These are phyloP conservation scores for Tetranychus truncatus DNA, from an alignment of 2,888 invertebrate species.

Conservation along the genomic window DNA sequence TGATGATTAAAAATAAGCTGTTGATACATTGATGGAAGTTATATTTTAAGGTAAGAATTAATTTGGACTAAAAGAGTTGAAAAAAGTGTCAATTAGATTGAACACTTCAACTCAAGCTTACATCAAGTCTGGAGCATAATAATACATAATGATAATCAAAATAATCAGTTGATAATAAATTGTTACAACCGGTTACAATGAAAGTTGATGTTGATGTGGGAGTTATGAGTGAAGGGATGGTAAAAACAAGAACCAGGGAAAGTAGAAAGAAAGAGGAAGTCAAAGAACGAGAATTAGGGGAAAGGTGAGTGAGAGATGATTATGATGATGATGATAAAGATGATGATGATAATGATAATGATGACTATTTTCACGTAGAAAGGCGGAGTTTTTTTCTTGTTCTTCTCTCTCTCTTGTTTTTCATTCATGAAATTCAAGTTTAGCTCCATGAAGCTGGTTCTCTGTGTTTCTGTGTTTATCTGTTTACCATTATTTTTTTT, in stretches of 20 bases:
- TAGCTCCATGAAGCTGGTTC: background rate
- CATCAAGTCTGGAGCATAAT: too few species aligned
- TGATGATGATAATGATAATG: background rate
- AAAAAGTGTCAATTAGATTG: too few species aligned
- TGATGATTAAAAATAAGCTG: too few species aligned
- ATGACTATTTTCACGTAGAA: background rate
- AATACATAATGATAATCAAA: background rate
- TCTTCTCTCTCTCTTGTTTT: background rate
- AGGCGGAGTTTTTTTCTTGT: background rate
- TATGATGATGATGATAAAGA: background rate
- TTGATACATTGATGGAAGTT: too few species aligned
- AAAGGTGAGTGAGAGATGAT: slow-evolving; percentile 11
- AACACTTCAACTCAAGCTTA: too few species aligned
- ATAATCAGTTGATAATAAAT: background rate
- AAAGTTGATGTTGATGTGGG: background rate
- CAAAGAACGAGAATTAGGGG: slow-evolving; percentile 4
- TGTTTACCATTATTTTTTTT: background rate
- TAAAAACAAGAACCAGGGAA: background rate
- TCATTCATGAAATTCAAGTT: background rate
- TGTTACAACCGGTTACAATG: background rate
- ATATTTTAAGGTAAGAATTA: too few species aligned
- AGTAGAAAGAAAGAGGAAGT: slow-evolving; percentile 4
- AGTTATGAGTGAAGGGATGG: slow-evolving; percentile 5
- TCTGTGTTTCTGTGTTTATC: slow-evolving; percentile 9
- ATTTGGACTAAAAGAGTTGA: too few species aligned